Conservation (phyloP, 2,797 vertebrate species). For the Epinephelus coioides region DNA sequence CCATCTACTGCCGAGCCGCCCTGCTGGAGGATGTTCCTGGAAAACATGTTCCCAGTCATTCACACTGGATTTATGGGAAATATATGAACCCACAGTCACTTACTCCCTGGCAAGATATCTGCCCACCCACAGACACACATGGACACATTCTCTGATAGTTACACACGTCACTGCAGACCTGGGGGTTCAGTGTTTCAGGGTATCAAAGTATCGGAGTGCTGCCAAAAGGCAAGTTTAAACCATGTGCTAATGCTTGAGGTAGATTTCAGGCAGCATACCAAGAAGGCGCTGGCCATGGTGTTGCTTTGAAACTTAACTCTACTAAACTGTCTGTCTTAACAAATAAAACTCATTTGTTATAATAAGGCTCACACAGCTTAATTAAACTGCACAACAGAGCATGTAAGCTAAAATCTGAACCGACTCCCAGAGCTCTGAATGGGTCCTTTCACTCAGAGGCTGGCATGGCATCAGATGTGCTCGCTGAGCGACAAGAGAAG, state of each 20-base stretch:
- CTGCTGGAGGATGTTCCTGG: constrained; percentile 87
- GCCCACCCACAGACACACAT: background rate
- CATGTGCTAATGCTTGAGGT: constrained; percentile 5
- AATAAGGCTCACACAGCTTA: background rate
- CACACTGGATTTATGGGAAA: constrained; percentile 23
- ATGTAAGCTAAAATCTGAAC: background rate
- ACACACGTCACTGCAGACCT: background rate
- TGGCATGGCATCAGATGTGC: constrained; percentile 29
- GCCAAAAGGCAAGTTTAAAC: constrained; percentile 59
- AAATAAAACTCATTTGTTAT: background rate
- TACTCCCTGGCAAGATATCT: background rate
- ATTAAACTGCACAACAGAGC: background rate
- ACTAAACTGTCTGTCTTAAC: background rate
- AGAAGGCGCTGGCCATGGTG: background rate
- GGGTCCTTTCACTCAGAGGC: constrained; percentile 33
- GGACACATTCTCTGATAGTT: too few species aligned
- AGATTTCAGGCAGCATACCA: background rate
- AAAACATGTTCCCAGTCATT: constrained; percentile 9
- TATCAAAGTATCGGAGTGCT: background rate
- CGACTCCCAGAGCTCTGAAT: constrained; percentile 23
- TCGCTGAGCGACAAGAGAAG: constrained; percentile 25
- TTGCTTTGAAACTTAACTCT: background rate
- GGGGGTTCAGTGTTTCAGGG: background rate
- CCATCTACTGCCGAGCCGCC: constrained; percentile 93
- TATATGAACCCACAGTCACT: background rate